Evolutionary conservation across 2,113 vertebrate genomes (phyloP).

Genomic region (Indicator indicator): DNA sequence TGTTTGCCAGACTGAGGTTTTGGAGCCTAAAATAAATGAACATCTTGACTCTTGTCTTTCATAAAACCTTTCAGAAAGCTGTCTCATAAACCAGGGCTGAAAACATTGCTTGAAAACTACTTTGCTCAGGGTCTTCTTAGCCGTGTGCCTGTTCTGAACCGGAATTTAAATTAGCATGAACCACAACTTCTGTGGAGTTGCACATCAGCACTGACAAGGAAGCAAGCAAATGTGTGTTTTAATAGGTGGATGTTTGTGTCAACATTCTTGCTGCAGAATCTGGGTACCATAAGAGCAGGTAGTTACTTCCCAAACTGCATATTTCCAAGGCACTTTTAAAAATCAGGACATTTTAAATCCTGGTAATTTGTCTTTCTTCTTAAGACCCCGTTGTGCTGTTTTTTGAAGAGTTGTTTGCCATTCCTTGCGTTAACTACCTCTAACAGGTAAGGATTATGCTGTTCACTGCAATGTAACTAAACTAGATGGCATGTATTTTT

Average conservation of each 20-base stretch:
- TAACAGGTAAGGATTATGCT: neutral
- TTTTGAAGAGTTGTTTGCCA: neutral
- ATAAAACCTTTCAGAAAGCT: neutral
- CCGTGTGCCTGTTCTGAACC: neutral
- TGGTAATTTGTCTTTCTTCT: neutral
- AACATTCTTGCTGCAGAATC: neutral
- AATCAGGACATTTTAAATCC: neutral
- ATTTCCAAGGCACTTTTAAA: neutral
- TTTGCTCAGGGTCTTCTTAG: slow-evolving; percentile 9
- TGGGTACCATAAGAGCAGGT: neutral
- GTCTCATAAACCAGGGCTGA: neutral
- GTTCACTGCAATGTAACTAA: neutral
- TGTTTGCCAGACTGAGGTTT: slow-evolving; percentile 81
- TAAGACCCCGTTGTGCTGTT: neutral
- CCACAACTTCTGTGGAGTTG: neutral
- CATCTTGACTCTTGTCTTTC: slow-evolving; percentile 90
- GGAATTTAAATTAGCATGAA: neutral
- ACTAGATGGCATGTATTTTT: neutral
- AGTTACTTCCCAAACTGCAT: neutral
- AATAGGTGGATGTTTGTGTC: neutral
- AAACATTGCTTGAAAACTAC: neutral
- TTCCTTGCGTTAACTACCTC: neutral
- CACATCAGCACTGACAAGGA: neutral
- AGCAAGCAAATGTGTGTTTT: neutral
- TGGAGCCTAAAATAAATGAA: slow-evolving; percentile 85